phyloP scores from a whole-genome alignment of 1,140 invertebrate genomes.

The Alviniconcha marisindica region DNA sequence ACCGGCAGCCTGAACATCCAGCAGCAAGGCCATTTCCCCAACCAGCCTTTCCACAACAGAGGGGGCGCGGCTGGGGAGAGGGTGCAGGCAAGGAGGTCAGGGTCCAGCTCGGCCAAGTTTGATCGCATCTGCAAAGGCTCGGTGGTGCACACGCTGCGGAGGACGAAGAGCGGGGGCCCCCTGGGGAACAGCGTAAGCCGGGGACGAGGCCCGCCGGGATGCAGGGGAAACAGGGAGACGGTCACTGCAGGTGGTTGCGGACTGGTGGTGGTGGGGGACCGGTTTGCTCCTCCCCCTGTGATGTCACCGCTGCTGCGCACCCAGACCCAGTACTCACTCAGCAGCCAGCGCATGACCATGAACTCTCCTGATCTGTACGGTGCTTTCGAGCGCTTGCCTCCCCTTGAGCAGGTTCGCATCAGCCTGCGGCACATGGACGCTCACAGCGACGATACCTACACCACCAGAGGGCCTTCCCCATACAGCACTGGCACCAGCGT shows the following conservation, averaged over 20 bases:
- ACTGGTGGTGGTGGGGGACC: constrained; percentile 64
- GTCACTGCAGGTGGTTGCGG: no score
- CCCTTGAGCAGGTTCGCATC: constrained; percentile 63
- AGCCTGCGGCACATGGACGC: constrained; percentile 62
- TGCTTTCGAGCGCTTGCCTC: constrained; percentile 57
- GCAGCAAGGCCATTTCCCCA: background rate
- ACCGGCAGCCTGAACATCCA: constrained; percentile 58
- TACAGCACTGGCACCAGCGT: constrained; percentile 31
- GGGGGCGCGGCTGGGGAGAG: background rate
- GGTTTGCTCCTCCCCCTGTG: constrained; percentile 54
- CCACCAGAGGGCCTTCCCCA: background rate
- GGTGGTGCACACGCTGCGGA: constrained; percentile 59
- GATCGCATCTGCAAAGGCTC: constrained; percentile 69
- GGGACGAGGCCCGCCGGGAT: background rate
- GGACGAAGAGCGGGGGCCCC: constrained; percentile 33
- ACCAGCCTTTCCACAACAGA: background rate
- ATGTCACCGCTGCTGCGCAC: constrained; percentile 65
- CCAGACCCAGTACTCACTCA: constrained; percentile 69
- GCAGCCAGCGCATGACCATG: constrained; percentile 60
- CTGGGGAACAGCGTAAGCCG: constrained; percentile 7
- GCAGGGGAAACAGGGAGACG: background rate
- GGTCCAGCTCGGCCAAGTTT: constrained; percentile 47
- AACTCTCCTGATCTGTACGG: constrained; percentile 64
- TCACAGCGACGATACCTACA: constrained; percentile 30
- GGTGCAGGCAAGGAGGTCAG: background rate